Evolutionary conservation across 1,140 invertebrate genomes (phyloP).

Genomic region (Sitodiplosis mosellana): DNA sequence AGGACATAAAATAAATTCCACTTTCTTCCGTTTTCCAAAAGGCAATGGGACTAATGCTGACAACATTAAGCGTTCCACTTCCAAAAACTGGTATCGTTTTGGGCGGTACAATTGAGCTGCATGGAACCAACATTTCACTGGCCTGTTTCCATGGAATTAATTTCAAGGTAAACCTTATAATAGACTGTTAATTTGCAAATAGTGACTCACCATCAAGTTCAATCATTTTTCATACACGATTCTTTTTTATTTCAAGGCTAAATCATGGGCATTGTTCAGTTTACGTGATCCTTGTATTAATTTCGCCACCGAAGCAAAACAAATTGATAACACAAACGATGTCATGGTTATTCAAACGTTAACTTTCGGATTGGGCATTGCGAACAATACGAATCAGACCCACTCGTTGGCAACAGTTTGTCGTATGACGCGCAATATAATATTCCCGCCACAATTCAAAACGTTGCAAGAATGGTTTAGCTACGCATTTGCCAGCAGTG

Average conservation of each 20-base stretch:
- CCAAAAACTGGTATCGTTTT: slow-evolving; percentile 68
- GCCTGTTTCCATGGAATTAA: slow-evolving; percentile 96
- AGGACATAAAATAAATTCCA: neutral
- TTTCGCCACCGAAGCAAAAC: slow-evolving; percentile 87
- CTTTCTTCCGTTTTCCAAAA: neutral
- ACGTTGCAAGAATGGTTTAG: slow-evolving; percentile 91
- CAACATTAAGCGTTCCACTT: slow-evolving; percentile 43
- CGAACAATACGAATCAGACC: slow-evolving; percentile 47
- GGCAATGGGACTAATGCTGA: slow-evolving; percentile 46
- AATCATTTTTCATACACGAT: no score
- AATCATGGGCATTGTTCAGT: slow-evolving; percentile 92
- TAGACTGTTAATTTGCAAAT: neutral
- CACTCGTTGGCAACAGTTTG: slow-evolving; percentile 85
- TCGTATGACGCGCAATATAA: slow-evolving; percentile 70
- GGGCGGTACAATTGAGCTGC: slow-evolving; percentile 82
- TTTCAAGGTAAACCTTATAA: slow-evolving; percentile 43
- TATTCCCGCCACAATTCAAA: slow-evolving; percentile 90
- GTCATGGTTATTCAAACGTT: slow-evolving; percentile 68
- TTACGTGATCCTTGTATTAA: slow-evolving; percentile 86
- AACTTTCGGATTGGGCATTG: slow-evolving; percentile 59
- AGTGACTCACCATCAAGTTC: no score
- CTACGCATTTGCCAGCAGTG: slow-evolving; percentile 84
- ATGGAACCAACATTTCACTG: slow-evolving; percentile 79
- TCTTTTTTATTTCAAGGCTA: slow-evolving; percentile 31
- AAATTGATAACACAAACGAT: slow-evolving; percentile 31